These are phyloP conservation scores for Melanotus villosus DNA, from an alignment of 2,888 invertebrate genomes.

Conservation along the genomic window DNA sequence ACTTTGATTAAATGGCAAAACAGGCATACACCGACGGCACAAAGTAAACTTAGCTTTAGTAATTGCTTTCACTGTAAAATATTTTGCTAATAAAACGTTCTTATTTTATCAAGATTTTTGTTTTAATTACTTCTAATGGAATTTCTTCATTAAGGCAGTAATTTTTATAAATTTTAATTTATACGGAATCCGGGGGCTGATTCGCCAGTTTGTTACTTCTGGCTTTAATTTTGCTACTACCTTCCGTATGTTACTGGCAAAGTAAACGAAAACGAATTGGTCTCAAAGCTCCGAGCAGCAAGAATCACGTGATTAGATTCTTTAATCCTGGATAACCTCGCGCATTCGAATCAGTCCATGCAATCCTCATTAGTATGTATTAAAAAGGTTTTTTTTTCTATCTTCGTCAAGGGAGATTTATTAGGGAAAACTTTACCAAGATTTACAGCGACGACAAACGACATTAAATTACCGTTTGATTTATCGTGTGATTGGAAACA, in stretches of 20 bases:
- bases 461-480: slow-evolving; percentile 33
- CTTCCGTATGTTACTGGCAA: slow-evolving; percentile 6
- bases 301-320: slow-evolving; percentile 39
- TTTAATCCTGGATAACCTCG: slow-evolving; percentile 36
- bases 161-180: neutral
- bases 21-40: slow-evolving; percentile 16
- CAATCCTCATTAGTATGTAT: slow-evolving; percentile 45
- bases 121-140: neutral
- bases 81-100: too few species aligned
- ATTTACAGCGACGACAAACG: slow-evolving; percentile 28
- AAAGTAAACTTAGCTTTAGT: slow-evolving; percentile 6
- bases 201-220: neutral
- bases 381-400: slow-evolving; percentile 36
- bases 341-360: slow-evolving; percentile 13
- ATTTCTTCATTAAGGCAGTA: neutral
- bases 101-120: neutral
- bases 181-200: neutral
- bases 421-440: slow-evolving; percentile 23
- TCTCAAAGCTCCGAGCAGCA: slow-evolving; percentile 10
- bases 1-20: slow-evolving; percentile 7
- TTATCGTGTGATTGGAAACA: slow-evolving; percentile 22
- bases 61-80: neutral
- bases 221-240: neutral
- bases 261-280: slow-evolving; percentile 20
- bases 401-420: slow-evolving; percentile 29